Conservation (phyloP, 2,888 invertebrate species). For the Gryllus longicercus region DNA sequence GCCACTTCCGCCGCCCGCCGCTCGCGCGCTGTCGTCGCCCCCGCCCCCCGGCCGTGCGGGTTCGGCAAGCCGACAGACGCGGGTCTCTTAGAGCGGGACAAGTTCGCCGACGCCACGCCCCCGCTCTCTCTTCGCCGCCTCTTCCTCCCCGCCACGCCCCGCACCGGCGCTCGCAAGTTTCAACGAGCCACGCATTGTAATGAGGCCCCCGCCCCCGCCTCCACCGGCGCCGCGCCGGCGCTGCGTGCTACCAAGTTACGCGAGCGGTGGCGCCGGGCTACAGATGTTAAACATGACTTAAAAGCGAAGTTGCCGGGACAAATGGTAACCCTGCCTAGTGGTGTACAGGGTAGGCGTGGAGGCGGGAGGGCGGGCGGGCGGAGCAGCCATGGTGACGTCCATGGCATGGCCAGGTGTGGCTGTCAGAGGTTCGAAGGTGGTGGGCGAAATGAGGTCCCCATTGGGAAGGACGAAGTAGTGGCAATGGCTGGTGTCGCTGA, state of each 20-base stretch:
- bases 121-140: background rate
- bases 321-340: background rate
- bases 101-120: background rate
- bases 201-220: background rate
- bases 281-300: conserved; percentile 17
- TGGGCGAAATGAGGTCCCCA: too few relatives aligned
- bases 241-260: background rate
- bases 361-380: too few relatives aligned
- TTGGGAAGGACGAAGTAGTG: too few relatives aligned
- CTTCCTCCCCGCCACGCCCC: background rate
- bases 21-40: too few relatives aligned
- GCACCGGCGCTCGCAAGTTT: background rate
- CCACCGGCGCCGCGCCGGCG: background rate
- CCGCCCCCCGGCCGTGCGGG: too few relatives aligned
- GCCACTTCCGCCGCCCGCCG: too few relatives aligned
- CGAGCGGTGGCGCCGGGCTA: background rate
- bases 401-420: too few relatives aligned
- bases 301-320: conserved; percentile 17
- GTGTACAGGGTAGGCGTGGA: too few relatives aligned
- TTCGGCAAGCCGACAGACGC: too few relatives aligned
- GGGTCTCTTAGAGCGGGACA: too few relatives aligned
- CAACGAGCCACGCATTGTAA: conserved; percentile 3
- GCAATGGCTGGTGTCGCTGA: too few relatives aligned
- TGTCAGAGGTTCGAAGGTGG: too few relatives aligned
- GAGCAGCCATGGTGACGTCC: background rate